Conservation (phyloP, 2,113 vertebrate species). For the Pteropus alecto region DNA sequence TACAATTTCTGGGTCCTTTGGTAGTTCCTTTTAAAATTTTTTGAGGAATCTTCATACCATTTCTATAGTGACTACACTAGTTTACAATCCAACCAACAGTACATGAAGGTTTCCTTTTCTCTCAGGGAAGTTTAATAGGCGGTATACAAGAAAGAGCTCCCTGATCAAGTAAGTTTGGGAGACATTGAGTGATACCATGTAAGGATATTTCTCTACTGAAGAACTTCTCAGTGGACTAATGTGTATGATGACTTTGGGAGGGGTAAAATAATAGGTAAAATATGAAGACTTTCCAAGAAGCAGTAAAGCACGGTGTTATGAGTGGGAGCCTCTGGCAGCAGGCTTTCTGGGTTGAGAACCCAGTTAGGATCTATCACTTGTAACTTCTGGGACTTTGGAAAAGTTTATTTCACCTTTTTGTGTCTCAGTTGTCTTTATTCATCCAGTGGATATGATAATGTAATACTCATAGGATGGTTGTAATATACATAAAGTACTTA, state of each 20-base stretch:
- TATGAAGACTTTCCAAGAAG: neutral
- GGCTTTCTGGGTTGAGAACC: neutral
- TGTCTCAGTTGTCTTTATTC: neutral
- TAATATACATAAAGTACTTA: neutral
- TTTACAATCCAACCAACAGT: too few species aligned
- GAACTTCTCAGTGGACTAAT: neutral
- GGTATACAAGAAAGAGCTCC: neutral
- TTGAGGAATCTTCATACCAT: too few species aligned
- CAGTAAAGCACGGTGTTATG: neutral
- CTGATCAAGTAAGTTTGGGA: conserved; percentile 16
- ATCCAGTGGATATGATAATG: neutral
- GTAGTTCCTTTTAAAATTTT: too few species aligned
- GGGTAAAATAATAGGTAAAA: neutral
- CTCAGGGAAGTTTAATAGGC: neutral
- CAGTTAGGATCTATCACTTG: neutral
- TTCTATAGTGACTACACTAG: too few species aligned
- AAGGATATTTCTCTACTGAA: neutral
- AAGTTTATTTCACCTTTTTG: neutral
- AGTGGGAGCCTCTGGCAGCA: neutral
- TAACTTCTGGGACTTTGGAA: neutral
- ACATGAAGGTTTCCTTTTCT: too few species aligned
- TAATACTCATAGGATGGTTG: neutral
- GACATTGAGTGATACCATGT: neutral
- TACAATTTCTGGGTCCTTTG: too few species aligned
- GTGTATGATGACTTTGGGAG: neutral